A percentile compares a stretch with the other conserved stretches of the same genome.
Conservation (phyloP, 1,140 invertebrate species). For the Chionoecetes opilio region DNA sequence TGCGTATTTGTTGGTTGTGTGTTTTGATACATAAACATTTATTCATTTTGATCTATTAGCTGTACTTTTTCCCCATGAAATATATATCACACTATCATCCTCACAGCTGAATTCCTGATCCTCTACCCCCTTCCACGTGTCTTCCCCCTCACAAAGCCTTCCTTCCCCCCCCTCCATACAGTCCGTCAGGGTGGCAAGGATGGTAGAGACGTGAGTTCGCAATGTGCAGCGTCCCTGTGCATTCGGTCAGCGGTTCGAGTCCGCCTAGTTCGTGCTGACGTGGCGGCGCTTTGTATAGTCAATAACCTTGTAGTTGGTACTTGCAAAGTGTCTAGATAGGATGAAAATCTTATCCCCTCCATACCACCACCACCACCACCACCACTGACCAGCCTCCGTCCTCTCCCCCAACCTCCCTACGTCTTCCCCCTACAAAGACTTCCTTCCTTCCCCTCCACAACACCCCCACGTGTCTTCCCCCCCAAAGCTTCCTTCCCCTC, state of each 20-base stretch:
- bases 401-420: too few species aligned
- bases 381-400: neutral
- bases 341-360: too few species aligned
- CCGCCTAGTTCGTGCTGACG: too few species aligned
- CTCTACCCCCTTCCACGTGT: too few species aligned
- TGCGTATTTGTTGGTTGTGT: neutral
- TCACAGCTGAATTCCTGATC: neutral
- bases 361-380: neutral
- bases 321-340: too few species aligned
- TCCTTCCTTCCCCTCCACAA: neutral
- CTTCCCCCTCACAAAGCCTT: neutral
- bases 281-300: too few species aligned
- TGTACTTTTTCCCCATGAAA: neutral
- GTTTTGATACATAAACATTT: neutral
- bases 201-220: too few species aligned
- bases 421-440: too few species aligned
- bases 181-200: too few species aligned
- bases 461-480: neutral
- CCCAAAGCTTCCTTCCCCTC: neutral
- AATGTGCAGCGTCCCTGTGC: too few species aligned
- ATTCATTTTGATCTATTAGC: neutral
- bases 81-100: neutral
- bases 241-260: too few species aligned
- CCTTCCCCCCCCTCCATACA: neutral
- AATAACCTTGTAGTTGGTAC: too few species aligned